Percentiles rank a stretch among this genome's conserved stretches.
These are phyloP conservation scores for Megamerina dolium DNA, from an alignment of 2,888 invertebrate genomes.

Conservation along the genomic window DNA sequence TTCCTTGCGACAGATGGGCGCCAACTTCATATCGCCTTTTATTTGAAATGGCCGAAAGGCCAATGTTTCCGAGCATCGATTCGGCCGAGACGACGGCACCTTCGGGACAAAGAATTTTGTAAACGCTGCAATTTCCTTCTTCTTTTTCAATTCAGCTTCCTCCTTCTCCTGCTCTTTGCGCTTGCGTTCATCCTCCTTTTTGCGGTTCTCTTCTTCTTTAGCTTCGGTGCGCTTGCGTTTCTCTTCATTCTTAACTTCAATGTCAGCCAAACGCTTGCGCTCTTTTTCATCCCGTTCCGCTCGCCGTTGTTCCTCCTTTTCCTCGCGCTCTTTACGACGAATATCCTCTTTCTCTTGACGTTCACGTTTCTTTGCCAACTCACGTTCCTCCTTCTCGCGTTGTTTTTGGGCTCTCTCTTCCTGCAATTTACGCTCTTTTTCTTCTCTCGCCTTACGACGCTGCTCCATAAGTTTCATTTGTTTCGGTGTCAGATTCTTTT, in stretches of 20 bases:
- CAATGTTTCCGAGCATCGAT: constrained; percentile 36
- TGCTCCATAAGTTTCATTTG: constrained; percentile 35
- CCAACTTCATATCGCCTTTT: constrained; percentile 83
- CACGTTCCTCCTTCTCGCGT: constrained; percentile 39
- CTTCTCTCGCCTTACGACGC: constrained; percentile 40
- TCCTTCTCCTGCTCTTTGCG: constrained; percentile 61
- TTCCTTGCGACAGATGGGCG: constrained; percentile 60
- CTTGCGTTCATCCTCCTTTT: constrained; percentile 47
- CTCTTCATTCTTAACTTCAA: constrained; percentile 36
- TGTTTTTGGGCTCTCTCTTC: constrained; percentile 48
- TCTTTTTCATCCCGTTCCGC: constrained; percentile 46
- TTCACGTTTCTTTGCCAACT: constrained; percentile 38
- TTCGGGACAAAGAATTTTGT: constrained; percentile 71
- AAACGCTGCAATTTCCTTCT: constrained; percentile 73
- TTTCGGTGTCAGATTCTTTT: constrained; percentile 35
- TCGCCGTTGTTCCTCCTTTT: constrained; percentile 49
- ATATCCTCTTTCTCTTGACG: constrained; percentile 51
- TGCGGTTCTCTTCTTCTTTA: constrained; percentile 43
- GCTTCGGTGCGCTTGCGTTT: constrained; percentile 34
- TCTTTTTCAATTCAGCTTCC: constrained; percentile 69
- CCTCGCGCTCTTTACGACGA: constrained; percentile 49
- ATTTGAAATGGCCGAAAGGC: constrained; percentile 65
- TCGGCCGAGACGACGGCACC: constrained; percentile 3
- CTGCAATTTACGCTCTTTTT: constrained; percentile 49
- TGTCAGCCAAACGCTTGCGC: constrained; percentile 42